phyloP scores from a whole-genome alignment of 1,140 invertebrate genomes.

The Kradibia gibbosae region DNA sequence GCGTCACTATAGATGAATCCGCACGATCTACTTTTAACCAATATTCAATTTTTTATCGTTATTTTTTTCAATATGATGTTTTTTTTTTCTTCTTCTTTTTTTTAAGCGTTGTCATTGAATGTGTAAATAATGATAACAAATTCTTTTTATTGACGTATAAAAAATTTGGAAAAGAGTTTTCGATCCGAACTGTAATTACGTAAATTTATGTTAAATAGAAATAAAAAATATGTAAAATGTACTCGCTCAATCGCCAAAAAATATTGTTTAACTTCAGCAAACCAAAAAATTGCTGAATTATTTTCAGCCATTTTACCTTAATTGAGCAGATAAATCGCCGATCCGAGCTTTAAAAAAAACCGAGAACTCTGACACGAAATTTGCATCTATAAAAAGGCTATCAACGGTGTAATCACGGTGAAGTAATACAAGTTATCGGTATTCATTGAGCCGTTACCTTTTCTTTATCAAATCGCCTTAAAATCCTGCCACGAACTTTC shows the following conservation, averaged over 20 bases:
- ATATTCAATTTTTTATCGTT: no score
- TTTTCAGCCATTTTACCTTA: conserved; percentile 21
- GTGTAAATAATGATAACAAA: no score
- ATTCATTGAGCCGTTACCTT: conserved; percentile 1
- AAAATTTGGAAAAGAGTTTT: no score
- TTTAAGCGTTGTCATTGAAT: no score
- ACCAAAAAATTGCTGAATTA: not conserved
- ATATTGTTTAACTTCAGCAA: not conserved
- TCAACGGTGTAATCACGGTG: not conserved
- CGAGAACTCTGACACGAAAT: conserved; percentile 46
- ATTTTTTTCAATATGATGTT: no score
- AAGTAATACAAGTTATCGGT: not conserved
- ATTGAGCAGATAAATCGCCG: conserved; percentile 34
- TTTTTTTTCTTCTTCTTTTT: no score
- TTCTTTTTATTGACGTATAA: no score
- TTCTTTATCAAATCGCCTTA: conserved; percentile 21
- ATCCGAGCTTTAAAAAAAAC: conserved; percentile 38
- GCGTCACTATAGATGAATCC: no score
- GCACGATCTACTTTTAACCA: no score
- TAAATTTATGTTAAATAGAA: no score
- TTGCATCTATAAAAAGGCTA: not conserved
- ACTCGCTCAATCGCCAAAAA: not conserved
- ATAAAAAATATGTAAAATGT: no score
- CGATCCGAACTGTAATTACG: no score
- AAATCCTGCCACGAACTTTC: conserved; percentile 19